Evolutionary conservation across 2,888 invertebrate species (phyloP), one percentile per base, ranked within the genome.

Genomic region (Autographa gamma): DNA sequence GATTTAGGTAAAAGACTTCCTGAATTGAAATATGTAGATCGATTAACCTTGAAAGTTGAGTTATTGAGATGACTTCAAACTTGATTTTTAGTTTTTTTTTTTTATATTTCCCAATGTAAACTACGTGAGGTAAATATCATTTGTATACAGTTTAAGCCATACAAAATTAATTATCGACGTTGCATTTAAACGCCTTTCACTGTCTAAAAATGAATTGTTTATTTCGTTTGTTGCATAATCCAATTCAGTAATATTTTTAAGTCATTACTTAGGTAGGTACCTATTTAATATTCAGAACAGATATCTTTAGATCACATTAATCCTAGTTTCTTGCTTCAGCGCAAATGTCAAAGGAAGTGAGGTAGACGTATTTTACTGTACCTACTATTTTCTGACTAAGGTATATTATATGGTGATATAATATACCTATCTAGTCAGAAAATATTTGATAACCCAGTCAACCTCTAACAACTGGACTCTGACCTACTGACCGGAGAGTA

Each of bases 401-500:
- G n/a, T n/a, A n/a, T n/a, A n/a, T n/a, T n/a, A n/a, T n/a, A n/a
- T n/a, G n/a, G n/a, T n/a, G n/a, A 0, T 7, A 48, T 0, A 48
- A n/a, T 48, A n/a, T 43, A 25, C 25, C 25, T 25, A 25, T 3
- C 25, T 25, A 16, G 16, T 5, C 9, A 54, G 19, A 54, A 54
- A 56, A 56, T 58, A 48, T 67, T 9, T n/a, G 2, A 41, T 48
- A 14, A 9, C 38, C 14, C 9, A 0, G 38, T 25, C 34, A 56
- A 63, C 14, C 2, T 54, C 18, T 14, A 52, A 54, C 52, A 16
- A 6, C 16, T 34, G 8, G 25, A 56, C 54, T 56, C 56, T 76
- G 69, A 73, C 70, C 76, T n/a, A 70, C 7, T 78, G 52, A 64
- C 66, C 54, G 66, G 34, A 48, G 13, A 56, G 5, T 25, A 43